Conservation (phyloP, 2,113 vertebrate genomes). For the Cyanoliseus patagonus region DNA sequence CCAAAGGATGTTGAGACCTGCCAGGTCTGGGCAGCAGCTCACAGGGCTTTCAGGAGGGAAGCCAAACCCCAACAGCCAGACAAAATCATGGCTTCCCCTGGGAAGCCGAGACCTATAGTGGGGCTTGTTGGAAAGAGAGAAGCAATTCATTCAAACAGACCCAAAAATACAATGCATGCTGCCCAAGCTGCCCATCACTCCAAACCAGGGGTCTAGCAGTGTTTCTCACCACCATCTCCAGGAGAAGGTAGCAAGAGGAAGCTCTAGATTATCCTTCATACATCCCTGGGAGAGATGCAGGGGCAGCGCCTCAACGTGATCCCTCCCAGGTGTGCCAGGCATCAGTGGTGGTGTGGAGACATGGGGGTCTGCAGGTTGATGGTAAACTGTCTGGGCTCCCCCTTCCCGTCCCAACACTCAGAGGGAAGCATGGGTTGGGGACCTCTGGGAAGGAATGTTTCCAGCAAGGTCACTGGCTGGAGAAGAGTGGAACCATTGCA, state of each 20-base stretch:
- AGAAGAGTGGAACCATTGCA: background rate
- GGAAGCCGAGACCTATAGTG: background rate
- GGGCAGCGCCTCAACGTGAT: background rate
- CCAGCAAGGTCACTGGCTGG: background rate
- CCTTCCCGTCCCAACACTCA: fast-evolving
- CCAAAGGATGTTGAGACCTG: background rate
- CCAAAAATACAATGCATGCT: background rate
- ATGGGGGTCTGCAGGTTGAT: background rate
- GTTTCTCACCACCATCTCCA: background rate
- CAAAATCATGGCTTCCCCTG: background rate
- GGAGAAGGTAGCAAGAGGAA: background rate
- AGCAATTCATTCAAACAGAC: background rate
- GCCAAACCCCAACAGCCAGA: background rate
- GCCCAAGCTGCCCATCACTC: background rate
- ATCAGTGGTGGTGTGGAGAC: fast-evolving
- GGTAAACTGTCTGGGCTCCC: background rate
- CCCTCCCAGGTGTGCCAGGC: background rate
- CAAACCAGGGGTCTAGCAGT: background rate
- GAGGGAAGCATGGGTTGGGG: background rate
- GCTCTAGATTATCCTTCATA: background rate
- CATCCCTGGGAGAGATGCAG: no score
- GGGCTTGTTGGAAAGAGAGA: background rate
- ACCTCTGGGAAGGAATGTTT: background rate
- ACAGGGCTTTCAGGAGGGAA: background rate
- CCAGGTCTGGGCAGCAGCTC: constrained; percentile 13